These are phyloP conservation scores for Ornithoptera alexandrae DNA, from an alignment of 2,888 invertebrate genomes.

Conservation along the genomic window DNA sequence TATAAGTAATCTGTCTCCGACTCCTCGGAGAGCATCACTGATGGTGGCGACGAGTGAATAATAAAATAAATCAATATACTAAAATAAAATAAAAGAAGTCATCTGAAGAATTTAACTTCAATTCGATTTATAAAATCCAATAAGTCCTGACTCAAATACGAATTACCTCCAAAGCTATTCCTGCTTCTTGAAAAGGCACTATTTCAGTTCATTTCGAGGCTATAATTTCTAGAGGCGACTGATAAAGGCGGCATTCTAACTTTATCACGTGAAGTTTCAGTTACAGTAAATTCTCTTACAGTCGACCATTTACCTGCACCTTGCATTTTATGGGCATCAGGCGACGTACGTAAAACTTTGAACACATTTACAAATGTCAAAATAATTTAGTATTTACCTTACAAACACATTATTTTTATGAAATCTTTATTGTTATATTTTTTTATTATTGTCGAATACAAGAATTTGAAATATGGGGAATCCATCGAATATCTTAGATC, in stretches of 20 bases:
- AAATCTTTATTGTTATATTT: too few species aligned
- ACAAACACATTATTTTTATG: too few species aligned
- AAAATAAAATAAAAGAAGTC: neutral
- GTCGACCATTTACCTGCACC: slow-evolving; percentile 21
- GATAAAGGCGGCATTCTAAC: slow-evolving; percentile 28
- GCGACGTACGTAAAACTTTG: neutral
- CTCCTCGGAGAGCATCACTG: too few species aligned
- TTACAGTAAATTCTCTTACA: slow-evolving; percentile 24
- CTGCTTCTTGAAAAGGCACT: slow-evolving; percentile 3
- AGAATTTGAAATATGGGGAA: too few species aligned
- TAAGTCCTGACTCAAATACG: neutral
- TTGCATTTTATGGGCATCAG: slow-evolving; percentile 16
- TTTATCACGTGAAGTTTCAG: slow-evolving; percentile 26
- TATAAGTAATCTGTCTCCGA: too few species aligned
- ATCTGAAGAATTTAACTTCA: neutral
- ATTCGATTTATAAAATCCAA: slow-evolving; percentile 5
- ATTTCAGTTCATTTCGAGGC: slow-evolving; percentile 24
- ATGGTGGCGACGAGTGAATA: too few species aligned
- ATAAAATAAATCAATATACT: too few species aligned
- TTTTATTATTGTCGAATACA: too few species aligned
- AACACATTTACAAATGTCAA: neutral
- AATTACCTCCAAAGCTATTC: slow-evolving; percentile 2
- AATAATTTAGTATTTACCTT: neutral
- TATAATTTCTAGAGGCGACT: slow-evolving; percentile 24
- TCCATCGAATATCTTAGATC: too few species aligned